Evolutionary conservation across 2,113 vertebrate species (phyloP).

Genomic region (Glaucidium brasilianum): DNA sequence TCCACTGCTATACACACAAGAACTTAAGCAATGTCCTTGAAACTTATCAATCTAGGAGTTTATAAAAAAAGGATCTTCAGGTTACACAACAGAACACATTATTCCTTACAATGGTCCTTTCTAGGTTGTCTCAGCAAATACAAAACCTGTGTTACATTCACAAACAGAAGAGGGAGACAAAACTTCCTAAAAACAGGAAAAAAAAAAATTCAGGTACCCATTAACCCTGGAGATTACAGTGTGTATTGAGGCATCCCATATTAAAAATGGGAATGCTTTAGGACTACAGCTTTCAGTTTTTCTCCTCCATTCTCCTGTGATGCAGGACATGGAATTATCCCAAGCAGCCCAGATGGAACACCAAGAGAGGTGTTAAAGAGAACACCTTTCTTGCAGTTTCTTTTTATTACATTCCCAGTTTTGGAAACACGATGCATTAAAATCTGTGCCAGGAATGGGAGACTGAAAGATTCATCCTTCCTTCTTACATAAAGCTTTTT

Average conservation of each 20-base stretch:
- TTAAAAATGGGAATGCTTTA: background rate
- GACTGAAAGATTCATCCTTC: background rate
- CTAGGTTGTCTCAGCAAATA: background rate
- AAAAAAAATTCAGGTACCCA: background rate
- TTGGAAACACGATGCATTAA: conserved; percentile 23
- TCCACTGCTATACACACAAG: background rate
- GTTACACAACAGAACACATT: background rate
- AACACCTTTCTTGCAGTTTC: conserved; percentile 6
- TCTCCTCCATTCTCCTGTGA: background rate
- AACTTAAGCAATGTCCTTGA: background rate
- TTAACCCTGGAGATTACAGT: background rate
- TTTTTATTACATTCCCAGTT: conserved; percentile 13
- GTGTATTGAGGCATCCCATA: background rate
- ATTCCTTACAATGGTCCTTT: background rate
- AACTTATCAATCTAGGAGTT: background rate
- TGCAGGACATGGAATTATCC: background rate
- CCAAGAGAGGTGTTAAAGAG: conserved; percentile 25
- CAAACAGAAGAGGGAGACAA: background rate
- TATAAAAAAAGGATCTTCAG: background rate
- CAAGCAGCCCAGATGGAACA: conserved; percentile 39
- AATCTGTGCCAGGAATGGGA: conserved; percentile 15
- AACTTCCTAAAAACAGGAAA: background rate
- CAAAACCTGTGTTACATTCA: background rate
- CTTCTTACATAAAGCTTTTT: background rate
- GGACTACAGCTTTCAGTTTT: background rate